A percentile compares a stretch with the other conserved stretches of the same genome.
These are phyloP conservation scores for Desmophyllum pertusum DNA, from an alignment of 92 coral and sea anemone species.

Conservation along the genomic window DNA sequence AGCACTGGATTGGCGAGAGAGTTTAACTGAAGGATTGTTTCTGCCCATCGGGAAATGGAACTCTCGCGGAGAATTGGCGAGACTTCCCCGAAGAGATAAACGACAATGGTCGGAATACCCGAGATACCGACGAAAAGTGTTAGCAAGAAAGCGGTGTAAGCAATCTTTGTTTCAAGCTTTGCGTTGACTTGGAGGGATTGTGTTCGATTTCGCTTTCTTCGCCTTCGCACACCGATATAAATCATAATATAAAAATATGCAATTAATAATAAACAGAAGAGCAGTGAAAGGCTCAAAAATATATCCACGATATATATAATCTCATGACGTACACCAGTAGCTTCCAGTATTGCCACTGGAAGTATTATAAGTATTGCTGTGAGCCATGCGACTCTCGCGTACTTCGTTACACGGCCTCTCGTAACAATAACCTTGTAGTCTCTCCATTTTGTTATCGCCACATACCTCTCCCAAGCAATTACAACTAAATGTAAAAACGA, in stretches of 20 bases:
- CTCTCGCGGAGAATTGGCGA: background rate
- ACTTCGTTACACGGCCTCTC: background rate
- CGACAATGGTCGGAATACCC: background rate
- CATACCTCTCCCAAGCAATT: too few relatives aligned
- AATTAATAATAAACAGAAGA: background rate
- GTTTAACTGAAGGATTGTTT: constrained; percentile 6
- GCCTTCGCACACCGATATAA: background rate
- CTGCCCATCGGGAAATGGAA: background rate
- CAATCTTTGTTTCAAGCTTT: background rate
- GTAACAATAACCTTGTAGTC: too few relatives aligned
- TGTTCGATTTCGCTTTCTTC: background rate
- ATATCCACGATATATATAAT: background rate
- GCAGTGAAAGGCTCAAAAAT: background rate
- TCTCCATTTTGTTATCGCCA: too few relatives aligned
- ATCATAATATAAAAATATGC: background rate
- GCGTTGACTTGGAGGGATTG: background rate
- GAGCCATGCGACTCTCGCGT: background rate
- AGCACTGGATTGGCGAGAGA: constrained; percentile 6
- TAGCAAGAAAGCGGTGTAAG: constrained; percentile 4
- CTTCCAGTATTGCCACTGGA: background rate
- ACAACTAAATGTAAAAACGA: too few relatives aligned
- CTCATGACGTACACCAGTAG: background rate
- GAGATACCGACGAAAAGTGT: background rate
- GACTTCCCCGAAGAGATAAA: background rate
- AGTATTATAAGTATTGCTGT: background rate